These are phyloP conservation scores for Diachasmimorpha longicaudata DNA, from an alignment of 1,140 invertebrate species.

Conservation along the genomic window DNA sequence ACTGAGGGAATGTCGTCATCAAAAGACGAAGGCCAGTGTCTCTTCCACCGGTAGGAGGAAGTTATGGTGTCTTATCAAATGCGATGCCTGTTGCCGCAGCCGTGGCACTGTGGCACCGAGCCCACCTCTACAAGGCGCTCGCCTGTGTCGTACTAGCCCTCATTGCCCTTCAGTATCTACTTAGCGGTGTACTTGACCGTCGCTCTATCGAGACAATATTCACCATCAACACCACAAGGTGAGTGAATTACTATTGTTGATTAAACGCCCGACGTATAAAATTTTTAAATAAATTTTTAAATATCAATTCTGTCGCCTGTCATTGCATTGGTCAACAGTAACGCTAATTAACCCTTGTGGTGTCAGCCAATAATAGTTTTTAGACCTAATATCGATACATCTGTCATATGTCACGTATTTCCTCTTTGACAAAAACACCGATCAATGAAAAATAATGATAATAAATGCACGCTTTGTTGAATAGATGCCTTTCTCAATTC, in stretches of 20 bases:
- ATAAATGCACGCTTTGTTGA: too few relatives aligned
- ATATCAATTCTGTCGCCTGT: too few relatives aligned
- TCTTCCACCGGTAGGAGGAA: conserved; percentile 51
- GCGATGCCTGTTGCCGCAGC: conserved; percentile 58
- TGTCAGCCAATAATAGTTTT: too few relatives aligned
- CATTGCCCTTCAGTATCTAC: conserved; percentile 60
- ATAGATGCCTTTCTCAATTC: neutral
- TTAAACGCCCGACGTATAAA: too few relatives aligned
- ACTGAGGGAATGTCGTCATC: too few relatives aligned
- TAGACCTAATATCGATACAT: too few relatives aligned
- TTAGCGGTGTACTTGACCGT: conserved; percentile 58
- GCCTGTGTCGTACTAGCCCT: conserved; percentile 55
- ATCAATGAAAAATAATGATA: too few relatives aligned
- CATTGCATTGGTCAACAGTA: too few relatives aligned
- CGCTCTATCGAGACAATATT: conserved; percentile 60
- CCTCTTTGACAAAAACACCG: too few relatives aligned
- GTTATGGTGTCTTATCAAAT: conserved; percentile 58
- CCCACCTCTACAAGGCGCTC: conserved; percentile 59
- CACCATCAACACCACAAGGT: conserved; percentile 58
- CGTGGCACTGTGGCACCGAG: conserved; percentile 59
- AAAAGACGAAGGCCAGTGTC: conserved; percentile 5
- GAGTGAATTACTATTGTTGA: neutral
- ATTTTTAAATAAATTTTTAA: too few relatives aligned
- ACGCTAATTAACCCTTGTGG: too few relatives aligned
- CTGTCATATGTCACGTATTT: too few relatives aligned